Percentiles rank a stretch among this genome's conserved stretches.
phyloP scores from a whole-genome alignment of 1,140 invertebrate species.

The Zaprionus ornatus region DNA sequence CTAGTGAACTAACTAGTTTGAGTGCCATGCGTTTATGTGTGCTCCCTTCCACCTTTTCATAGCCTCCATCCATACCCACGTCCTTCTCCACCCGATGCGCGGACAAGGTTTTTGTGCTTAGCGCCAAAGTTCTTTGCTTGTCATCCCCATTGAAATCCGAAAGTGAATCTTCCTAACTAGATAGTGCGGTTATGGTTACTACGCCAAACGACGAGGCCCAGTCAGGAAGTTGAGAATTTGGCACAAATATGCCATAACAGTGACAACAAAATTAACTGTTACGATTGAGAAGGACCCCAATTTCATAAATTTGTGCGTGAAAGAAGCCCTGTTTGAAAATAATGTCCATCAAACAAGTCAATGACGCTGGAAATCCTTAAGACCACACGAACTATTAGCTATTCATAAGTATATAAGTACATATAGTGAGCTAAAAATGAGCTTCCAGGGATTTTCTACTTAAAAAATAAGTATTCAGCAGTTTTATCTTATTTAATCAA shows the following conservation, averaged over 20 bases:
- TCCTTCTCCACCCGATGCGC: neutral
- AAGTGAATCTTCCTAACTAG: constrained; percentile 54
- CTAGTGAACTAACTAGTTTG: constrained; percentile 25
- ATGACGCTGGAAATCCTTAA: neutral
- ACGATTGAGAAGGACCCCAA: constrained; percentile 50
- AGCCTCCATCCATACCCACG: no score
- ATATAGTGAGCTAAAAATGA: no score
- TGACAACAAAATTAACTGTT: constrained; percentile 51
- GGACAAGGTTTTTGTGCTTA: constrained; percentile 40
- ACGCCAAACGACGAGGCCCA: constrained; percentile 4
- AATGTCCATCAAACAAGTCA: neutral
- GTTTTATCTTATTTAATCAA: no score
- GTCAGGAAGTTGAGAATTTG: constrained; percentile 20
- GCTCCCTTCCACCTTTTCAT: constrained; percentile 16
- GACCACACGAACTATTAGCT: neutral
- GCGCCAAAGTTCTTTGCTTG: constrained; percentile 47
- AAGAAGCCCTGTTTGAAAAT: neutral
- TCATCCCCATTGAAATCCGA: constrained; percentile 33
- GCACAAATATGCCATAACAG: constrained; percentile 64
- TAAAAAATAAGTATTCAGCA: no score
- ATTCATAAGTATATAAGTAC: no score
- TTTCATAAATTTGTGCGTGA: constrained; percentile 4
- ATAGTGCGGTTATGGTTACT: constrained; percentile 47
- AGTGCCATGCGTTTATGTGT: constrained; percentile 47
- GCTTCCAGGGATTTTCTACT: no score